Evolutionary conservation across 1,140 invertebrate genomes (phyloP).

Genomic region (Leptinotarsa lineolata): DNA sequence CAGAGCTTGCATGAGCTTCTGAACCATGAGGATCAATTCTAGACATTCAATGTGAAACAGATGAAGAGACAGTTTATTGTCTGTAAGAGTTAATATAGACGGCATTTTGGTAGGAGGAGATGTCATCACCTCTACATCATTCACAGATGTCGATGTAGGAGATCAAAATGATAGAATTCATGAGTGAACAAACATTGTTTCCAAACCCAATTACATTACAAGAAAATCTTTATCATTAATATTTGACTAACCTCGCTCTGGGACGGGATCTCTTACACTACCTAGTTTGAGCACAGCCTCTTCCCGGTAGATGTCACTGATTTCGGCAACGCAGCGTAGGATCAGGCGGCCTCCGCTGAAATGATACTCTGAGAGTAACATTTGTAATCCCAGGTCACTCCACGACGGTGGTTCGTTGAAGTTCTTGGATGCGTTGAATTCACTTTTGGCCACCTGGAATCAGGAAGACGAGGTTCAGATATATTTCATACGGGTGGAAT

Average conservation of each 20-base stretch:
- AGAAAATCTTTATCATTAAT: neutral
- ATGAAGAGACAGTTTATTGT: too few relatives aligned
- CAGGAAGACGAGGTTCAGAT: neutral
- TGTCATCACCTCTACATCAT: too few relatives aligned
- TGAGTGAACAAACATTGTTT: too few relatives aligned
- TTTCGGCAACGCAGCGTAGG: slow-evolving; percentile 60
- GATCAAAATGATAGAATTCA: too few relatives aligned
- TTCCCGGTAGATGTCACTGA: slow-evolving; percentile 60
- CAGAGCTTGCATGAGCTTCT: too few relatives aligned
- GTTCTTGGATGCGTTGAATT: slow-evolving; percentile 48
- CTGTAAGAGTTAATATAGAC: too few relatives aligned
- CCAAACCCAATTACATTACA: too few relatives aligned
- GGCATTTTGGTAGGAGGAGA: too few relatives aligned
- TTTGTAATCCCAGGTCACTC: slow-evolving; percentile 51
- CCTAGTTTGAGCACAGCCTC: slow-evolving; percentile 60
- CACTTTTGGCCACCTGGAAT: slow-evolving; percentile 54
- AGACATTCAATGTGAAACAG: too few relatives aligned
- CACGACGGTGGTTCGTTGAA: slow-evolving; percentile 45
- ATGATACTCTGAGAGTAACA: slow-evolving; percentile 50
- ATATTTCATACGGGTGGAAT: too few relatives aligned
- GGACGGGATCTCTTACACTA: slow-evolving; percentile 61
- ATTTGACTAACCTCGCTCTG: slow-evolving; percentile 59
- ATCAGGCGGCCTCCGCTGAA: slow-evolving; percentile 57
- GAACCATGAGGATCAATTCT: too few relatives aligned
- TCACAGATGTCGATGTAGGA: too few relatives aligned